These are phyloP conservation scores for Mythimna vitellina DNA, from an alignment of 2,888 invertebrate genomes.

Conservation along the genomic window DNA sequence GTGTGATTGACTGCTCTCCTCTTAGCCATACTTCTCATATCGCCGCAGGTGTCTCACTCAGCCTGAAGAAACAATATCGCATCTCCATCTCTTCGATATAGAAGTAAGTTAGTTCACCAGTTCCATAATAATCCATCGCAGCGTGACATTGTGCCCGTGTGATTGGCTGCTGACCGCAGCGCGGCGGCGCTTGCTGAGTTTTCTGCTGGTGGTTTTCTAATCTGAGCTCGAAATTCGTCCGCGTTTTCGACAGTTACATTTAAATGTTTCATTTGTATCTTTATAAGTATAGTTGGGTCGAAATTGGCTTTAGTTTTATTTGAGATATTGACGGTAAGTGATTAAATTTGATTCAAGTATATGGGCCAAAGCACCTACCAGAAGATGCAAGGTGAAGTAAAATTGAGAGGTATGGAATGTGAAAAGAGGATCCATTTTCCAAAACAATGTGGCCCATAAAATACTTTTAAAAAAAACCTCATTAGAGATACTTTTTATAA, in stretches of 20 bases:
- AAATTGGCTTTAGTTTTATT: slow-evolving; percentile 44
- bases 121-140: slow-evolving; percentile 50
- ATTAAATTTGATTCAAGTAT: background rate
- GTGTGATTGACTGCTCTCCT: too few species aligned
- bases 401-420: background rate
- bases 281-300: slow-evolving; percentile 20
- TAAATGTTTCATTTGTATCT: slow-evolving; percentile 60
- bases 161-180: slow-evolving; percentile 71
- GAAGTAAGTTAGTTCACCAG: slow-evolving; percentile 19
- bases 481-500: background rate
- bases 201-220: slow-evolving; percentile 85
- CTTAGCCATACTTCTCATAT: too few species aligned
- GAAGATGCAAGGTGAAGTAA: background rate
- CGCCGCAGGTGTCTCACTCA: too few species aligned
- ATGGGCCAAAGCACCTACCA: too few species aligned
- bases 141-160: slow-evolving; percentile 67
- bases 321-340: background rate
- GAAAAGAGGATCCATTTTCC: background rate
- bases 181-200: slow-evolving; percentile 73
- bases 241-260: slow-evolving; percentile 71
- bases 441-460: background rate
- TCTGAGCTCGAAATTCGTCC: slow-evolving; percentile 77
- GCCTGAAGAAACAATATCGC: background rate
- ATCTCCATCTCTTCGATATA: slow-evolving; percentile 2
- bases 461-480: too few species aligned